phyloP scores from a whole-genome alignment of 2,113 vertebrate species.

The Passer domesticus region DNA sequence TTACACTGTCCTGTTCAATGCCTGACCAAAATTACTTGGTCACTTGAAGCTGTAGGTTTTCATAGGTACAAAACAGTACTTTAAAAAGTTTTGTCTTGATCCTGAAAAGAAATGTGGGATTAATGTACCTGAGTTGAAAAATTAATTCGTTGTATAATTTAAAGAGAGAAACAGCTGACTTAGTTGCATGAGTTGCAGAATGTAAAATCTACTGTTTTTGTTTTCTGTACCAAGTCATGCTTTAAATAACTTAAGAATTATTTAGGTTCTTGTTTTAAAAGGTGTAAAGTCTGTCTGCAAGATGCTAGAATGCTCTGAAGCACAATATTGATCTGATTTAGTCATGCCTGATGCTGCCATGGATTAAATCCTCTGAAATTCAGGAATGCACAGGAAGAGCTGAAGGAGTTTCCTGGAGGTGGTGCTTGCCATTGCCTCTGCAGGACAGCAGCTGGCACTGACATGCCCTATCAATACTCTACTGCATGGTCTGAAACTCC shows the following conservation, averaged over 20 bases:
- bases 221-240: neutral
- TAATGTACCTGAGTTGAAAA: neutral
- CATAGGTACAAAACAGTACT: neutral
- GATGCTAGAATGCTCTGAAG: neutral
- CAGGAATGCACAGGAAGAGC: neutral
- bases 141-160: neutral
- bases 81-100: neutral
- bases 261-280: neutral
- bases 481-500: neutral
- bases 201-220: accelerated
- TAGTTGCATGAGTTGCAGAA: neutral
- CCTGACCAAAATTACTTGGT: neutral
- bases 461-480: neutral
- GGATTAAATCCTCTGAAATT: neutral
- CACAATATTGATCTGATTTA: neutral
- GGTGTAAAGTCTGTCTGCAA: neutral
- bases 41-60: neutral
- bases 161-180: neutral
- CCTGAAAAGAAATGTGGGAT: neutral
- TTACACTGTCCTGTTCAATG: neutral
- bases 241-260: neutral
- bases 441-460: neutral
- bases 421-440: neutral
- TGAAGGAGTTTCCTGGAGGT: neutral
- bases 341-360: accelerated